Evolutionary conservation across 2,113 vertebrate genomes (phyloP).

Genomic region (Vulpes ferrilata): DNA sequence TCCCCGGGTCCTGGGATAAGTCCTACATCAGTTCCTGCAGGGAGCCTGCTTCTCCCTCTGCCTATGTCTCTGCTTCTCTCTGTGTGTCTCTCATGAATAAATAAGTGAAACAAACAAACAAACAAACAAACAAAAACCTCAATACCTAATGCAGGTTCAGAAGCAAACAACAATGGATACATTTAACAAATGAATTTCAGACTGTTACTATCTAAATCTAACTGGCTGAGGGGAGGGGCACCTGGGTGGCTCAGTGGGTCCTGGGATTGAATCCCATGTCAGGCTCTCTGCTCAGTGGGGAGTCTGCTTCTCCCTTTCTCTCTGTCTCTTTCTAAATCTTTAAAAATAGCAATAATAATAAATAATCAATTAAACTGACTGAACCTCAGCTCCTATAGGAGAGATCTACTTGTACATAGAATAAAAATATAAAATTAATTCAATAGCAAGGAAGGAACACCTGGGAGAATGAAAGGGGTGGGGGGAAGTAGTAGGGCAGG

Average conservation of each 20-base stretch:
- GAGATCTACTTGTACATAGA: background rate
- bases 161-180: background rate
- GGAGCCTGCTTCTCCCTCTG: no score
- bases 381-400: background rate
- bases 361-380: background rate
- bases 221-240: background rate
- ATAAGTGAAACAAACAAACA: no score
- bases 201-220: background rate
- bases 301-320: background rate
- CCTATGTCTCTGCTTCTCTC: no score
- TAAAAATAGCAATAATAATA: background rate
- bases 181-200: background rate
- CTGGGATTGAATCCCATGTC: background rate
- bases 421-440: background rate
- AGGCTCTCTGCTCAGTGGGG: background rate
- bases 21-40: no score
- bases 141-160: background rate
- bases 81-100: no score
- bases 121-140: no score
- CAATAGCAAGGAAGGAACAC: accelerated
- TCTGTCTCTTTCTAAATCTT: background rate
- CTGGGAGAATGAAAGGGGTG: background rate
- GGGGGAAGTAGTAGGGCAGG: background rate
- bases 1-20: no score
- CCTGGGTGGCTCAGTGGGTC: background rate